Base-by-base conservation (phyloP, 2,888 invertebrate species). In the Erebia ligea region DNA sequence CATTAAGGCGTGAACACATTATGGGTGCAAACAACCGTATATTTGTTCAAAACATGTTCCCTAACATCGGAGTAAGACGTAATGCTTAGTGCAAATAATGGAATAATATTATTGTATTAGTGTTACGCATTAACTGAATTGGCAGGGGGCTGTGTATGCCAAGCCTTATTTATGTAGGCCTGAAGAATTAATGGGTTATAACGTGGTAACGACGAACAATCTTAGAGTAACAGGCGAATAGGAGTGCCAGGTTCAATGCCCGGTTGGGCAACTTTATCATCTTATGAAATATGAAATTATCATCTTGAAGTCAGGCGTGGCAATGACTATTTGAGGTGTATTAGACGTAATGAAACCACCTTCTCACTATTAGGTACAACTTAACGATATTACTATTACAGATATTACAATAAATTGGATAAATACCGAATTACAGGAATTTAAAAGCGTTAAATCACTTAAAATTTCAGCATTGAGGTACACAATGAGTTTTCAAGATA, bases 81-180 rank as follows among this genome's bases (percentile, higher is more conserved):
- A 67, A 72, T 69, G 48, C 56, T 67, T 80, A 80, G 80, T 82
- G 82, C 80, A 81, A 84, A 82, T 82, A 86, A 84, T 83, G 82
- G 80, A 78, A 81, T 84, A 83, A 83, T 85, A 83, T 88, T 86
- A 84, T 87, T 76, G 64, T 75, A 76, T 76, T 75, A 75, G 71
- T 70, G 65, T 70, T 62, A 69, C 63, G 66, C 75, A 75, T 77
- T 76, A 75, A 63, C 54, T 56, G 59, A 71, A 72, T 72, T 73
- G 74, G 74, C 69, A 58, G n/a, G 19, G 61, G 63, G 45, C 68
- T 34, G 64, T 64, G 64, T 48, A 17, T n/a, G 56, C 61, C 57
- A 15, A 56, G 64, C 48, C 15, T 69, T 69, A 64, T 69, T 52
- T 64, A 70, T 67, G 56, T 59, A 58, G 59, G 57, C 34, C 58